These are phyloP conservation scores for Stratiolaelaps scimitus DNA, from an alignment of 1,140 invertebrate genomes.

Conservation along the genomic window DNA sequence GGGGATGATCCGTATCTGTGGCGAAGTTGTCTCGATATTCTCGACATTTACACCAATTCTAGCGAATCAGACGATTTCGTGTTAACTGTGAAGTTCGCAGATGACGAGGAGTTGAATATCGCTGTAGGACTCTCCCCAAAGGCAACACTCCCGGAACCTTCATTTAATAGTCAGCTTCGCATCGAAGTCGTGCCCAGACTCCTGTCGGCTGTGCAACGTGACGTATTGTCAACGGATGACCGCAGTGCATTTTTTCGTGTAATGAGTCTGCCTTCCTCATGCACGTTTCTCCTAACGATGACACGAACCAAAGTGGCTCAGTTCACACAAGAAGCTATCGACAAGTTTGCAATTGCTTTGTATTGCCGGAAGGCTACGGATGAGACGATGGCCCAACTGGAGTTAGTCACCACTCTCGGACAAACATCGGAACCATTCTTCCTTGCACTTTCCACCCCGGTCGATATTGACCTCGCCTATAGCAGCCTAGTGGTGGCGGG, in stretches of 20 bases:
- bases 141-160: background rate
- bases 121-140: background rate
- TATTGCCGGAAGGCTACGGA: slow-evolving; percentile 2
- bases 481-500: background rate
- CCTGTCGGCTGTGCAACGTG: background rate
- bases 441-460: background rate
- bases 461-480: background rate
- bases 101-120: background rate
- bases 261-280: background rate
- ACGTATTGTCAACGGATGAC: slow-evolving; percentile 11
- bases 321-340: slow-evolving; percentile 17
- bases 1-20: background rate
- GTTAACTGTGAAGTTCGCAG: background rate
- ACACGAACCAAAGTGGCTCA: background rate
- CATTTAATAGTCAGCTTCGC: slow-evolving; percentile 4
- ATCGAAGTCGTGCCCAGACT: slow-evolving; percentile 10
- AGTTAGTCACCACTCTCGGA: background rate
- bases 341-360: background rate
- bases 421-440: slow-evolving; percentile 14
- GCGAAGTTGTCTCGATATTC: background rate
- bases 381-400: background rate
- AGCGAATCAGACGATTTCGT: background rate
- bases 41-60: background rate
- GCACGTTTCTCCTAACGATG: background rate
- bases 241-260: background rate